Conservation (phyloP, 2,113 vertebrate genomes). For the Lophura nycthemera region DNA sequence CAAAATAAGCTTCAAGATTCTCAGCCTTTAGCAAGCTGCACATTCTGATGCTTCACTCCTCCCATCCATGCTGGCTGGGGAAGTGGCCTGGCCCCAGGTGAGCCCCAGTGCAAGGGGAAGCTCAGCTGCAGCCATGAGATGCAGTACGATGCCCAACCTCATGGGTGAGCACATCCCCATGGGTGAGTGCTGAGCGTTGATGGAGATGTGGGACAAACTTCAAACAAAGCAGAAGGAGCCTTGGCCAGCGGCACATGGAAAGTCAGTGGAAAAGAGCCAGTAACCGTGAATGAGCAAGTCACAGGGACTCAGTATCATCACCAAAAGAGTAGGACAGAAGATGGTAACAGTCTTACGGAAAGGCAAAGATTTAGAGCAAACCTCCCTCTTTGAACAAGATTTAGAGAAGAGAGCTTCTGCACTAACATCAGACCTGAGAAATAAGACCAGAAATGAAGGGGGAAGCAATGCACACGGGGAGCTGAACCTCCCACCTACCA, state of each 20-base stretch:
- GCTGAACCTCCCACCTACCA: not conserved
- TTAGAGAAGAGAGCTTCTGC: not conserved
- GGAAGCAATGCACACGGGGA: not conserved
- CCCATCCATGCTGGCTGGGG: not conserved
- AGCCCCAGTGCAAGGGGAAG: rapidly evolving
- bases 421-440: not conserved
- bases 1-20: not conserved
- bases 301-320: not conserved
- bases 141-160: not conserved
- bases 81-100: not conserved
- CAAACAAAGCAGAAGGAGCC: not conserved
- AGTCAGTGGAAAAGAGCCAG: not conserved
- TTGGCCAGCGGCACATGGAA: not conserved
- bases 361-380: not conserved
- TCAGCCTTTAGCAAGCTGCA: rapidly evolving
- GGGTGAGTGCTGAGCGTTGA: not conserved
- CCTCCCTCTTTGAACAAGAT: not conserved
- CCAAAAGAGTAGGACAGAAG: not conserved
- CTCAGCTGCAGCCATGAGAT: not conserved
- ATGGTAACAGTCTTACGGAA: not conserved
- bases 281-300: not conserved
- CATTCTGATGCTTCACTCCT: not conserved
- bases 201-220: not conserved
- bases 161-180: not conserved
- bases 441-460: not conserved